Base-by-base conservation (phyloP, 2,888 invertebrate genomes). In the Melinaea marsaeus region DNA sequence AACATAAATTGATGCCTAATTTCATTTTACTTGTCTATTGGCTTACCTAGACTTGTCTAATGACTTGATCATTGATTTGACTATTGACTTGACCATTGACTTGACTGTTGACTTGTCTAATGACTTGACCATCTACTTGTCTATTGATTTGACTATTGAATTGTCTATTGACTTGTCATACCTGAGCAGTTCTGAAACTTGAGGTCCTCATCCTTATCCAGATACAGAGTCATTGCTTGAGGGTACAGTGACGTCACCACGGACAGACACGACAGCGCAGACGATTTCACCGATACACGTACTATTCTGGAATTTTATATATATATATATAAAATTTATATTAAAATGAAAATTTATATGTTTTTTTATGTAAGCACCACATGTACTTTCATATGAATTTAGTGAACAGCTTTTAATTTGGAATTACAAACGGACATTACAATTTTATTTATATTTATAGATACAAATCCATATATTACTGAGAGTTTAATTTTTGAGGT, bases 261-360 rank as follows among this genome's bases (percentile, higher is more conserved):
- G 0, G 95, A 93, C 33, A 98, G 81, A 78, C 97, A 97, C 61
- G 93, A 93, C 32, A 98, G 79, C 0, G 98, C 96, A 47, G 98
- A 92, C 6, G 96, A 95, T 85, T 98, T 98, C 1, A 98, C 95
- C 64, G 98, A 98, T 42, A 99, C 97, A 46, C 98, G 92, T 46
- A 96, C 94, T 33, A 90, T 88, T 66, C 90, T 89, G 68, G 1
- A 74, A 51, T 51, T 32, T 32, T 9, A 51, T 32, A n/a, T 9
- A 3, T 9, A 11, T 32, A 51, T 9, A 51, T 32, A n/a, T 9
- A 3, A 42, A 4, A 9, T 42, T 13, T 13, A 6, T 4, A 77
- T 61, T 59, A 68, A 54, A 34, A 58, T 7, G n/a, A 64, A 2
- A 34, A 55, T 13, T 47, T 56, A 57, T 54, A 45, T 47, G 46